phyloP scores from a whole-genome alignment of 2,888 invertebrate species.

The Synergus gifuensis region DNA sequence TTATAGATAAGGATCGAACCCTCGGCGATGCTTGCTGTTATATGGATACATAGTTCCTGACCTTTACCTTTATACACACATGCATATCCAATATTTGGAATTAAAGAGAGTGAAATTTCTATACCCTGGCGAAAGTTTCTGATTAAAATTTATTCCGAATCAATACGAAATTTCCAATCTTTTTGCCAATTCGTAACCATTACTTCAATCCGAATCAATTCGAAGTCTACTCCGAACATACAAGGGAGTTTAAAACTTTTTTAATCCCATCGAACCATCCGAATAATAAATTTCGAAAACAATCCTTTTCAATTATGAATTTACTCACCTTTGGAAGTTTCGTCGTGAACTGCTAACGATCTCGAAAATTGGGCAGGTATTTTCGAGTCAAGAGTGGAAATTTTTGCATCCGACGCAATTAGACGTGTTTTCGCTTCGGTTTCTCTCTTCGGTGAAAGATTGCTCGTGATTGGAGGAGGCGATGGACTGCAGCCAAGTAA shows the following conservation, averaged over 20 bases:
- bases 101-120: not conserved
- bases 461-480: conserved; percentile 66
- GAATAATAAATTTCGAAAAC: too few relatives aligned
- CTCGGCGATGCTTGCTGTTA: conserved; percentile 48
- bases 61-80: conserved; percentile 11
- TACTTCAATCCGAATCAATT: too few relatives aligned
- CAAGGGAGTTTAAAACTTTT: too few relatives aligned
- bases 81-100: not conserved
- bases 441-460: conserved; percentile 58
- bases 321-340: conserved; percentile 55
- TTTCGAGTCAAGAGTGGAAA: conserved; percentile 51
- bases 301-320: not conserved
- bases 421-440: conserved; percentile 9
- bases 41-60: conserved; percentile 26
- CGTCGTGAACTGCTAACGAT: conserved; percentile 54
- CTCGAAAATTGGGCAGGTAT: conserved; percentile 55
- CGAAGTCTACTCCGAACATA: too few relatives aligned
- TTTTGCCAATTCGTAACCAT: too few relatives aligned
- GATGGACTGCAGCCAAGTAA: conserved; percentile 72
- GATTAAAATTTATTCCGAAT: not conserved
- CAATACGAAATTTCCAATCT: not conserved
- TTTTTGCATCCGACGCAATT: conserved; percentile 10
- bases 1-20: conserved; percentile 69
- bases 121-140: not conserved
- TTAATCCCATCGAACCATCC: too few relatives aligned